Conservation (phyloP, 2,888 invertebrate genomes). For the Patella caerulea region DNA sequence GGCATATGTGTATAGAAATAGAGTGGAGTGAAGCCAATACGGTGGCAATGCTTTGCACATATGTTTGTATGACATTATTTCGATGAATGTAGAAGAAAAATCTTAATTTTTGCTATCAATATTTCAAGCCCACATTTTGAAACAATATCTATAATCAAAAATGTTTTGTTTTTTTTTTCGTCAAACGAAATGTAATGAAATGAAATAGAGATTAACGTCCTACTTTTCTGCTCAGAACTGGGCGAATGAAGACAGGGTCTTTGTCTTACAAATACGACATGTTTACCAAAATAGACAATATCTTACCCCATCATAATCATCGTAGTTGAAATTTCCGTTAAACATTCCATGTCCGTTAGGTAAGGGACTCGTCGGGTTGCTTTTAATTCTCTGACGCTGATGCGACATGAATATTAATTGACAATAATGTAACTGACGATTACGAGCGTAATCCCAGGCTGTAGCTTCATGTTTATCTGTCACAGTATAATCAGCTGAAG, state of each 20-base stretch:
- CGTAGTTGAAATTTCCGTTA: not conserved
- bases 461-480: conserved; percentile 66
- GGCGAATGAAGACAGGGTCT: too few species aligned
- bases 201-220: too few species aligned
- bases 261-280: not conserved
- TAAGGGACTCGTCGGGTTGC: conserved; percentile 56
- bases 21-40: too few species aligned
- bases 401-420: conserved; percentile 70
- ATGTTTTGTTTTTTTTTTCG: not conserved
- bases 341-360: conserved; percentile 49
- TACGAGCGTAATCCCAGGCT: conserved; percentile 69
- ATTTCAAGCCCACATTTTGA: too few species aligned
- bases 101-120: too few species aligned
- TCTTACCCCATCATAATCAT: conserved; percentile 1
- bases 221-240: not conserved
- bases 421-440: conserved; percentile 69
- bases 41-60: too few species aligned
- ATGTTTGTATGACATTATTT: too few species aligned
- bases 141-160: too few species aligned
- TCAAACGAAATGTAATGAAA: too few species aligned
- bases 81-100: too few species aligned
- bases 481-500: conserved; percentile 61
- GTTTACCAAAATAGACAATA: not conserved
- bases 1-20: too few species aligned
- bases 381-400: conserved; percentile 62